These are phyloP conservation scores for Choloepus hoffmanni DNA, from an alignment of 2,113 vertebrate genomes.

Conservation along the genomic window DNA sequence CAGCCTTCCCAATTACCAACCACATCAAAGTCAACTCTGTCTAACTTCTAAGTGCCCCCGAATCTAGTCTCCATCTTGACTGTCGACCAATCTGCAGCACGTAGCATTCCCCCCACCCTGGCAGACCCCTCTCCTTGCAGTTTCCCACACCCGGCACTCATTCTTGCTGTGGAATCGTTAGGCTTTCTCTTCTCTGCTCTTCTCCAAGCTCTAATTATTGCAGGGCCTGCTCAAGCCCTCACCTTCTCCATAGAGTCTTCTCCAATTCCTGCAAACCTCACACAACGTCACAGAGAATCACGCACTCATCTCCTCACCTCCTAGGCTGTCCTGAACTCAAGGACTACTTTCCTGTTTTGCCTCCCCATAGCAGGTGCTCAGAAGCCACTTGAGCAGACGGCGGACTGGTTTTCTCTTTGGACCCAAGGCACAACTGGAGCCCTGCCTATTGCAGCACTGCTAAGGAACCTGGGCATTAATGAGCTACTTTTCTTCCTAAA, in stretches of 20 bases:
- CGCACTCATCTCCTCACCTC: background rate
- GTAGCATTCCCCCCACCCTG: background rate
- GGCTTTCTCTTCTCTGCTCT: background rate
- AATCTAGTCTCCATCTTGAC: background rate
- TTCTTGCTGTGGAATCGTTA: background rate
- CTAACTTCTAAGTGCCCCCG: background rate
- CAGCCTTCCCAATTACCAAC: background rate
- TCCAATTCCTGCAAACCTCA: background rate
- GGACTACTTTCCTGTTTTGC: background rate
- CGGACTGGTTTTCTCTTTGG: background rate
- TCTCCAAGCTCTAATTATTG: background rate
- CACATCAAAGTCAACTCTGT: background rate
- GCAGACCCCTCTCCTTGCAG: background rate
- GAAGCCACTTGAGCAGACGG: background rate
- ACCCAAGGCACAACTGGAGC: background rate
- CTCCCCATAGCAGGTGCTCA: background rate
- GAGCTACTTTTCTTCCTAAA: background rate
- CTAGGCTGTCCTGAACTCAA: background rate
- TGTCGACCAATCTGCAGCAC: background rate
- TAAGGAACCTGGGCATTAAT: background rate
- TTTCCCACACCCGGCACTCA: background rate
- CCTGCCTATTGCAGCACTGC: background rate
- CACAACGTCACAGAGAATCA: background rate
- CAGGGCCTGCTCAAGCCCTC: background rate
- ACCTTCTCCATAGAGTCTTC: background rate